phyloP scores from a whole-genome alignment of 2,888 invertebrate genomes.

The Ormyrus thymus region DNA sequence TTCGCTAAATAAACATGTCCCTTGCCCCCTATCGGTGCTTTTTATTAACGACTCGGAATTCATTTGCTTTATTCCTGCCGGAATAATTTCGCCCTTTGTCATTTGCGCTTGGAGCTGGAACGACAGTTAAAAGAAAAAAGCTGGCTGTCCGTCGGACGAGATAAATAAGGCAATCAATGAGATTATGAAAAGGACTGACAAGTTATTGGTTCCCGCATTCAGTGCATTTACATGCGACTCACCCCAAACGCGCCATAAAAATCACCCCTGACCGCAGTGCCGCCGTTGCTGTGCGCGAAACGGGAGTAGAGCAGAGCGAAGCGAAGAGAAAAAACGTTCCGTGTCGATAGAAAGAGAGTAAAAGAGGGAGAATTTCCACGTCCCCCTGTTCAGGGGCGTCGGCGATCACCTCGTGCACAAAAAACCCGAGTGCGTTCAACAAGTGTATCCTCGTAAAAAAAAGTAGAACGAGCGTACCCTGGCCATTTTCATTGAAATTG shows the following conservation, averaged over 20 bases:
- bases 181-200: slow-evolving; percentile 45
- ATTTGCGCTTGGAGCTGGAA: not conserved
- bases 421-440: slow-evolving; percentile 69
- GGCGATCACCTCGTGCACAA: slow-evolving; percentile 63
- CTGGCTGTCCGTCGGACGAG: no score
- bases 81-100: not conserved
- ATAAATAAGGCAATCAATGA: slow-evolving; percentile 45
- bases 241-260: slow-evolving; percentile 69
- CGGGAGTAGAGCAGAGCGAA: slow-evolving; percentile 66
- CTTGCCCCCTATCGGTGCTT: slow-evolving; percentile 11
- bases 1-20: slow-evolving; percentile 52
- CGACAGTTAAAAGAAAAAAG: not conserved
- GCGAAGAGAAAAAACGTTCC: slow-evolving; percentile 67
- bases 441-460: slow-evolving; percentile 73
- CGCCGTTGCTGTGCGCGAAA: slow-evolving; percentile 53
- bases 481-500: slow-evolving; percentile 72
- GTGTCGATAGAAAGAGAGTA: slow-evolving; percentile 63
- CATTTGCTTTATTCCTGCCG: not conserved
- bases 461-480: slow-evolving; percentile 61
- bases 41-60: slow-evolving; percentile 2
- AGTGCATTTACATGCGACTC: slow-evolving; percentile 65
- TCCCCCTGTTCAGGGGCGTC: slow-evolving; percentile 58
- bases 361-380: slow-evolving; percentile 58
- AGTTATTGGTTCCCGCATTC: slow-evolving; percentile 60
- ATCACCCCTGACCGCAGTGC: slow-evolving; percentile 65